These are phyloP conservation scores for Pteropus alecto DNA, from an alignment of 2,113 vertebrate species.

Conservation along the genomic window DNA sequence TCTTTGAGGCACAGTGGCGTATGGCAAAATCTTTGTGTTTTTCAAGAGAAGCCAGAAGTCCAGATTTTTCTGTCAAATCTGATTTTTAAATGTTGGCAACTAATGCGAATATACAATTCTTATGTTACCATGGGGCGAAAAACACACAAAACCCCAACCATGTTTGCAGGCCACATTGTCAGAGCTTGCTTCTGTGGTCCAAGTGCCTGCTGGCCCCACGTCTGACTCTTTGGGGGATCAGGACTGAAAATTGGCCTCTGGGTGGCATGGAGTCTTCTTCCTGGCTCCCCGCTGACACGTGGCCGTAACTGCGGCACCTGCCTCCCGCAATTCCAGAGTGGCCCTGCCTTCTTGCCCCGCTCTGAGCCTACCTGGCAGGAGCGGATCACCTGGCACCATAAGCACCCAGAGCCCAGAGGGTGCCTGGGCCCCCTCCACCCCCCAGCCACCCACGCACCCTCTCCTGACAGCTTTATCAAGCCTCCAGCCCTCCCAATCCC, in stretches of 20 bases:
- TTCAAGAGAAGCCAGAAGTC: constrained; percentile 28
- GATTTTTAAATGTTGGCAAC: neutral
- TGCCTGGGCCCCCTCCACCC: constrained; percentile 38
- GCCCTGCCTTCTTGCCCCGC: no score
- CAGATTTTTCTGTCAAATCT: neutral
- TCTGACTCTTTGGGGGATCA: neutral
- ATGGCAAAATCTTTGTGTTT: neutral
- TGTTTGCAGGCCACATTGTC: neutral
- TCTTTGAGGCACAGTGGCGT: accelerated
- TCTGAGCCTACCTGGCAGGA: constrained; percentile 39
- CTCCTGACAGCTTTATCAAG: constrained; percentile 91
- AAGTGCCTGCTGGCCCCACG: neutral
- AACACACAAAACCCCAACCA: accelerated
- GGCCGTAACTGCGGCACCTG: accelerated
- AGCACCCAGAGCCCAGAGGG: constrained; percentile 69
- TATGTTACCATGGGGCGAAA: neutral
- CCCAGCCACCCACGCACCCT: constrained; percentile 70
- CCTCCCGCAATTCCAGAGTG: no score
- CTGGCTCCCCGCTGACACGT: neutral
- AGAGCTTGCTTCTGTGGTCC: neutral
- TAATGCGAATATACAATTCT: neutral
- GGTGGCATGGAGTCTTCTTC: neutral
- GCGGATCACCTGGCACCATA: constrained; percentile 66
- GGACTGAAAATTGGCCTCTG: neutral
- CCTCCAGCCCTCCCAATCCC: constrained; percentile 86